Conservation (phyloP, 2,113 vertebrate genomes). For the Barbus barbus region DNA sequence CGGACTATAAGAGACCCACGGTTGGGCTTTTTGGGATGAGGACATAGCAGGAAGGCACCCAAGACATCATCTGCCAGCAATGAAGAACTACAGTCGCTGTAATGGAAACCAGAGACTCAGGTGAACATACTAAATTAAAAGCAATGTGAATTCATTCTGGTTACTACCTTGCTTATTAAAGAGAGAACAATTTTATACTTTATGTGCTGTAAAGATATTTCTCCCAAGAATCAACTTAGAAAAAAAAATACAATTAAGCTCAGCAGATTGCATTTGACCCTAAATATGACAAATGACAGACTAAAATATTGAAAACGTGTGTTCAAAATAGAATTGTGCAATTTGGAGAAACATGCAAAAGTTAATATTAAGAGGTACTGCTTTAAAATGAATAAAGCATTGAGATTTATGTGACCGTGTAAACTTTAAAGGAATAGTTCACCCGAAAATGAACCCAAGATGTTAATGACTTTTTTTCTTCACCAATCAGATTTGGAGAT, state of each 20-base stretch:
- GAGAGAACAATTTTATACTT: too few relatives aligned
- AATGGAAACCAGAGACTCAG: conserved; percentile 6
- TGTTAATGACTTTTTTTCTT: not conserved
- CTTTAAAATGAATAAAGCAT: not conserved
- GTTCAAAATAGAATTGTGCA: not conserved
- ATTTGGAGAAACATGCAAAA: not conserved
- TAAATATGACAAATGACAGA: not conserved
- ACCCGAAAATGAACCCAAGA: too few relatives aligned
- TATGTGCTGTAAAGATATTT: too few relatives aligned
- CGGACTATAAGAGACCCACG: conserved; percentile 83
- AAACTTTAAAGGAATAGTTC: too few relatives aligned
- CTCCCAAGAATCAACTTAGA: not conserved
- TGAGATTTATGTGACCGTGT: not conserved
- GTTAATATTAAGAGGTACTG: not conserved
- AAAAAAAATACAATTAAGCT: not conserved
- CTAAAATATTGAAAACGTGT: not conserved
- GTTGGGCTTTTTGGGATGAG: conserved; percentile 72
- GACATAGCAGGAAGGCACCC: conserved; percentile 86
- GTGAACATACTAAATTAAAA: not conserved
- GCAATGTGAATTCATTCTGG: not conserved
- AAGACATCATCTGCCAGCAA: conserved; percentile 83
- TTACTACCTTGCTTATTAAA: not conserved
- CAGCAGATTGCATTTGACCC: not conserved
- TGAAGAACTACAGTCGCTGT: conserved; percentile 78
- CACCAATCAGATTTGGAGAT: too few relatives aligned